phyloP scores from a whole-genome alignment of 2,113 vertebrate genomes.

The Eidolon helvum region DNA sequence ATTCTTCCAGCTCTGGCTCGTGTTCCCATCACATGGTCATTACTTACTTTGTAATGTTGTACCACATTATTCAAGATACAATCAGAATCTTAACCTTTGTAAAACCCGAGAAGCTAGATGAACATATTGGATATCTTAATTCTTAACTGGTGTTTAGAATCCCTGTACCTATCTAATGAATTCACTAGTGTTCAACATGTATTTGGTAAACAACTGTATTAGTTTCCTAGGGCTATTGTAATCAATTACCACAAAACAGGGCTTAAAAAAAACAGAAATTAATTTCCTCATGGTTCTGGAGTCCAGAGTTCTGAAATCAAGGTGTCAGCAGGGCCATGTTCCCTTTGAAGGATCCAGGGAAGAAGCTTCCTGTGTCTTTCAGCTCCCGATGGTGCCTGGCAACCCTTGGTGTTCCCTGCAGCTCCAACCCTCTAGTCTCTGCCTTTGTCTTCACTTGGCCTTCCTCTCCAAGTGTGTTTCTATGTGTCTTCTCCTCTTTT shows the following conservation, averaged over 20 bases:
- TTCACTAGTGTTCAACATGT: neutral
- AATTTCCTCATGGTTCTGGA: neutral
- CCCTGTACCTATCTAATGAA: neutral
- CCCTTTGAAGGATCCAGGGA: neutral
- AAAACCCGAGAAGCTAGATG: neutral
- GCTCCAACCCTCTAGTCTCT: neutral
- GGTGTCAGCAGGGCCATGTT: neutral
- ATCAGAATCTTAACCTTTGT: neutral
- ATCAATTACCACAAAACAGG: neutral
- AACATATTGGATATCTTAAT: neutral
- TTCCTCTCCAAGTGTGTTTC: neutral
- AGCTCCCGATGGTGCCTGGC: neutral
- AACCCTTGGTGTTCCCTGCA: neutral
- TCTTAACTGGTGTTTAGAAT: neutral
- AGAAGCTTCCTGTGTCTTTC: neutral
- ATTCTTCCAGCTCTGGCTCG: neutral
- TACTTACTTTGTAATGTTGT: neutral
- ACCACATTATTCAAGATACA: neutral
- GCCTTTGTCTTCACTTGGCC: neutral
- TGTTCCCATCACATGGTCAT: neutral
- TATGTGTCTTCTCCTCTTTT: neutral
- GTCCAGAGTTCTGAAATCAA: neutral
- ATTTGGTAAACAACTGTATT: neutral
- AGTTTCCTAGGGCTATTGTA: neutral
- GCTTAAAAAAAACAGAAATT: neutral